Conservation (phyloP, 2,113 vertebrate genomes). For the Okapia johnstoni region DNA sequence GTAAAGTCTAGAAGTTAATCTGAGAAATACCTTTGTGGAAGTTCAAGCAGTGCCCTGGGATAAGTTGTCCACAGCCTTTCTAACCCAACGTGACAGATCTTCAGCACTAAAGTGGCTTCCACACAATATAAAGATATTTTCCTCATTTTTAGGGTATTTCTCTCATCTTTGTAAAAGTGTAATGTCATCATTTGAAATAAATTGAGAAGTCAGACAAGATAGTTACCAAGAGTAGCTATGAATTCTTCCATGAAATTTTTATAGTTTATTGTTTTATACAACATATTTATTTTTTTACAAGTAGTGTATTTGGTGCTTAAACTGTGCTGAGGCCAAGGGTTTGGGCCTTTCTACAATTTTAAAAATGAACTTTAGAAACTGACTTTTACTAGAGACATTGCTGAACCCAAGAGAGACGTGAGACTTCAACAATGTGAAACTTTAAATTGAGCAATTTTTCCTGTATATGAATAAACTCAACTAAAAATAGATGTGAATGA, state of each 20-base stretch:
- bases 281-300: not conserved
- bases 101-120: not conserved
- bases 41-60: not conserved
- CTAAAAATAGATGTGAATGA: not conserved
- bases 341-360: not conserved
- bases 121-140: not conserved
- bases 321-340: not conserved
- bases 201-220: not conserved
- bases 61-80: not conserved
- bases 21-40: slow-evolving; percentile 32
- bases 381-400: not conserved
- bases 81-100: not conserved
- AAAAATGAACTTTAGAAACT: not conserved
- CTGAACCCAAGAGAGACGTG: not conserved
- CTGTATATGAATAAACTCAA: not conserved
- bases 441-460: not conserved
- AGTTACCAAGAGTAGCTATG: not conserved
- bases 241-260: not conserved
- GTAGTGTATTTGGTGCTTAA: not conserved
- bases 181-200: slow-evolving; percentile 48
- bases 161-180: not conserved
- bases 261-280: not conserved
- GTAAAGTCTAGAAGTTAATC: not conserved
- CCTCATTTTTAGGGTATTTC: not conserved
- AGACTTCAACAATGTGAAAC: not conserved